Evolutionary conservation across 2,888 invertebrate genomes (phyloP), one percentile per base, ranked within the genome.

Genomic region (Cenopis cana): DNA sequence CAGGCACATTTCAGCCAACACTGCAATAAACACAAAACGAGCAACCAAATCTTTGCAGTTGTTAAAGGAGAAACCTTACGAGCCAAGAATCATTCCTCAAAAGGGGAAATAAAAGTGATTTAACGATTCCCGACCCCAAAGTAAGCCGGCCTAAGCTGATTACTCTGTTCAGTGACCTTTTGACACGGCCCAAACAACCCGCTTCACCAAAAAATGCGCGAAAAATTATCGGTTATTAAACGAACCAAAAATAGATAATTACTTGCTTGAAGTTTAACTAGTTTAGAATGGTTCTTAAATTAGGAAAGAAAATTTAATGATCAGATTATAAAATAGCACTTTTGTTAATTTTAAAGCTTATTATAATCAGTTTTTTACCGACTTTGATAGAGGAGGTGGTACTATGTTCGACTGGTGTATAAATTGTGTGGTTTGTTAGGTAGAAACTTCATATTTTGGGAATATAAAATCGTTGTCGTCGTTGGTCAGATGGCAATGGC

Each of bases 81-180:
- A 69, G n/a, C n/a, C 55, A 49, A 61, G 49, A 61, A 55, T 62
- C 66, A 24, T 49, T 55, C 46, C 20, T 49, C 41, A 61, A 69
- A 69, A 64, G 61, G 68, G 56, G 57, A 64, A 69, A 64, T 46
- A 62, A 64, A 57, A 64, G 56, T 64, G 69, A 69, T 69, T 69
- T 69, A 69, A 62, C 69, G 69, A 69, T 41, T 64, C 49, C 50
- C 50, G 24, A 74, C 74, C 76, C 73, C 74, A 77, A 78, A 79
- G 17, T 36, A 56, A 56, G 79, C 76, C 73, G 67, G 55, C 76
- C 67, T 85, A 85, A 86, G 84, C 85, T 79, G 86, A 85, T 86
- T 86, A 86, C 77, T 75, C 54, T 65, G 70, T 70, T 57, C 68
- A 57, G 46, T 69, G 73, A 71, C 73, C 73, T 71, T 61, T 70